Base-by-base conservation (phyloP, 2,888 invertebrate genomes). In the Xanthia togata region DNA sequence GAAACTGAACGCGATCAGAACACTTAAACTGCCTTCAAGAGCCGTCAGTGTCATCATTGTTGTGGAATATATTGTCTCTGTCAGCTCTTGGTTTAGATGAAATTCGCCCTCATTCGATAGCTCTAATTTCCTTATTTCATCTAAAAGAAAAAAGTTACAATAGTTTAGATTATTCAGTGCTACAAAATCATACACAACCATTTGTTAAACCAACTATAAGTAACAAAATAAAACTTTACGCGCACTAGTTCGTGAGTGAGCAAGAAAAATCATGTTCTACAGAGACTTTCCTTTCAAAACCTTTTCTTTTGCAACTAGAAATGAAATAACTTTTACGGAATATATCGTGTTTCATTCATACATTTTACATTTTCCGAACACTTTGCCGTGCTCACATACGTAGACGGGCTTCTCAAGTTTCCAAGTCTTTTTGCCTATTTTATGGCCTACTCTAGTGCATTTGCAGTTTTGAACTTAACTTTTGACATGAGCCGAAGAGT, bases 301-400 rank as follows among this genome's bases (percentile, higher is more conserved):
- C 60, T 74, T 79, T 31, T 67, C 65, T 70, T 57, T 53, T 35
- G 31, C 53, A 26, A 57, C 53, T 70, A 31, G 31, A 71, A 80
- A 71, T 76, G 50, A 59, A 80, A 70, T 68, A 82, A 80, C 44
- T 80, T 80, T 65, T 44, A 35, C 35, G 38, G 26, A 69, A 80
- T 80, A 76, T 80, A 76, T 76, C 76, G 75, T 65, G 62, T 76
- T 84, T 57, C 69, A 60, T 71, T 82, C 55, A 60, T 80, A 65
- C 38, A 73, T 78, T 73, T 73, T 70, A 68, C 41, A 80, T 82
- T 84, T 84, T 65, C 38, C 35, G 38, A 67, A 74, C 62, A 70
- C 50, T 83, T 78, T 79, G 83, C 53, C 47, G 70, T 50, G 26
- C 26, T 60, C 70, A 38, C 67, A 55, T 65, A 62, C 53, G 41